phyloP scores from a whole-genome alignment of 2,888 invertebrate genomes.

The Xestia rhomboidea region DNA sequence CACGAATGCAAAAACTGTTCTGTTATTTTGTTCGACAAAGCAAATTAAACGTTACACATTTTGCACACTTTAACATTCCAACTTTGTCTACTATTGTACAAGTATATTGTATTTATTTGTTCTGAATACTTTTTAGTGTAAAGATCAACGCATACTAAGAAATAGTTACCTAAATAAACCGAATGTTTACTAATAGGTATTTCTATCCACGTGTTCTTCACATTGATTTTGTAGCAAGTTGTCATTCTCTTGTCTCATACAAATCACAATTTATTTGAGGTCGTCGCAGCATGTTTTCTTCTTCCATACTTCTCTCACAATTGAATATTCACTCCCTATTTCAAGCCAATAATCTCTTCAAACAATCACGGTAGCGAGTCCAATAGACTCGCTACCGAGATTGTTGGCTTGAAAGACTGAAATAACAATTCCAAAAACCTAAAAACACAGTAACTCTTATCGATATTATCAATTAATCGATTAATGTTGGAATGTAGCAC shows the following conservation, averaged over 20 bases:
- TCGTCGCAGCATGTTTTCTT: neutral
- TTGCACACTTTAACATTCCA: constrained; percentile 7
- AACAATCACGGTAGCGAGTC: neutral
- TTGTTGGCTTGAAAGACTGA: no score
- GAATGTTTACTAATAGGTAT: neutral
- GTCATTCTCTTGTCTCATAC: neutral
- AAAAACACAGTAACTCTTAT: neutral
- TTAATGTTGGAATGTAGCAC: constrained; percentile 24
- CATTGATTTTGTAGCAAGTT: neutral
- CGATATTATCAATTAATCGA: neutral
- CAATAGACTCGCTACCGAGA: no score
- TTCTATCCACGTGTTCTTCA: neutral
- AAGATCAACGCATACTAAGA: neutral
- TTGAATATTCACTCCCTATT: neutral
- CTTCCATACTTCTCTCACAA: neutral
- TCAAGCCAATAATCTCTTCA: no score
- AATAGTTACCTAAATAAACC: neutral
- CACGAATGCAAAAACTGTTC: constrained; percentile 5
- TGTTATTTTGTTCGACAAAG: constrained; percentile 26
- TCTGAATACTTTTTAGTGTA: neutral
- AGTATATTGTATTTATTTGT: neutral
- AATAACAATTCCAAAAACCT: neutral
- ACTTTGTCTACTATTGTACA: neutral
- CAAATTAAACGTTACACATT: neutral
- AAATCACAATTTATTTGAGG: neutral